A percentile compares a stretch with the other conserved stretches of the same genome.
Conservation (phyloP, 2,888 invertebrate genomes). For the Hecatera dysodea region DNA sequence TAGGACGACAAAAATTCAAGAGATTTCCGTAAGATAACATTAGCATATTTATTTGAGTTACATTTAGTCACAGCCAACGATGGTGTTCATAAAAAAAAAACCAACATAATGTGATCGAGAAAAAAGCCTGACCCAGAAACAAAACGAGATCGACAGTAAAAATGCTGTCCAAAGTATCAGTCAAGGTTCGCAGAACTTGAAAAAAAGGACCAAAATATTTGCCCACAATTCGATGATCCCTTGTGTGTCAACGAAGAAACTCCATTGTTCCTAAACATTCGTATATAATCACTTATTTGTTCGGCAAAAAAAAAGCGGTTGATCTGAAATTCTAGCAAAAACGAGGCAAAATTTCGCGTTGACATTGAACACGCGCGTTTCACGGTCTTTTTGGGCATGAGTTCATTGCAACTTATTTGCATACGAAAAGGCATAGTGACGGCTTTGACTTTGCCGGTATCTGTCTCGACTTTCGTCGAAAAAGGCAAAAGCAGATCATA, state of each 20-base stretch:
- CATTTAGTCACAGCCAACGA: conserved; percentile 42
- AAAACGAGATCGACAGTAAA: conserved; percentile 48
- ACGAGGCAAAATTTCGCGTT: conserved; percentile 75
- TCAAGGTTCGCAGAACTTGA: conserved; percentile 60
- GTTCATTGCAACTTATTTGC: conserved; percentile 88
- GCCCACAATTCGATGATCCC: conserved; percentile 66
- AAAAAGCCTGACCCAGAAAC: conserved; percentile 42
- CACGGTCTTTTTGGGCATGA: conserved; percentile 78
- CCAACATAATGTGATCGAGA: conserved; percentile 18
- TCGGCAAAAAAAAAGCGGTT: conserved; percentile 68
- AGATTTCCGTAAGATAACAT: conserved; percentile 63
- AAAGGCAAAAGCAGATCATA: conserved; percentile 82
- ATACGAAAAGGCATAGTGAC: conserved; percentile 84
- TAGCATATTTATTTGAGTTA: conserved; percentile 56
- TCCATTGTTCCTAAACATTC: conserved; percentile 68
- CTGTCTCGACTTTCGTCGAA: conserved; percentile 82
- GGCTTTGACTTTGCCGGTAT: conserved; percentile 82
- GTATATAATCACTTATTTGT: conserved; percentile 72
- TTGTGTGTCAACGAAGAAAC: conserved; percentile 67
- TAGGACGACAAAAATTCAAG: conserved; percentile 60
- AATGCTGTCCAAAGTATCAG: conserved; percentile 47
- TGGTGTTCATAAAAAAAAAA: conserved; percentile 36
- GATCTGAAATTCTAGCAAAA: conserved; percentile 71
- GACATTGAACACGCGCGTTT: conserved; percentile 81
- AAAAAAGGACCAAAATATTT: conserved; percentile 66